Evolutionary conservation across 1,140 invertebrate species (phyloP).

Genomic region (Rhopalosiphum padi): DNA sequence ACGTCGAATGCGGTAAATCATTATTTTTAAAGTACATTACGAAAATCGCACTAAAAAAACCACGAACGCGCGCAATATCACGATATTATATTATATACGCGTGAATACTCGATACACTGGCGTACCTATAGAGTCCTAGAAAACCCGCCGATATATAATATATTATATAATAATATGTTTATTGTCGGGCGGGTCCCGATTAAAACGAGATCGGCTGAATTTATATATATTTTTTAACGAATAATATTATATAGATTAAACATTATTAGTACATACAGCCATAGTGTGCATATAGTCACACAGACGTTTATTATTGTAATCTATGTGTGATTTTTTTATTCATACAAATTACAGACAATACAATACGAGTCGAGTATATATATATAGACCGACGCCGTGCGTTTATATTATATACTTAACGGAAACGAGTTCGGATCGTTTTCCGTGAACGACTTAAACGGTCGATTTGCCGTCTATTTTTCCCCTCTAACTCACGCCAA

Average conservation of each 20-base stretch:
- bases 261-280: background rate
- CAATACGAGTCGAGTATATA: too few relatives aligned
- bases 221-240: background rate
- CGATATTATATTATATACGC: background rate
- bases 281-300: background rate
- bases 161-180: background rate
- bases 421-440: conserved; percentile 13
- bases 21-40: conserved; percentile 21
- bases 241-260: background rate
- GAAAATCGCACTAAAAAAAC: background rate
- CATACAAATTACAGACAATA: background rate
- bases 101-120: background rate
- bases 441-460: background rate
- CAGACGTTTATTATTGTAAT: background rate
- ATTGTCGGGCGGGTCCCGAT: background rate
- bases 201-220: background rate
- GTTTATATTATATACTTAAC: background rate
- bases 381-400: too few relatives aligned
- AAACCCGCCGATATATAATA: background rate
- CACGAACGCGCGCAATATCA: background rate
- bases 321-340: background rate
- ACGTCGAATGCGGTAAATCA: conserved; percentile 7
- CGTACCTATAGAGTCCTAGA: background rate
- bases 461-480: background rate
- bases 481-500: background rate